phyloP scores from a whole-genome alignment of 2,113 vertebrate genomes.

The Phyllopteryx taeniolatus region DNA sequence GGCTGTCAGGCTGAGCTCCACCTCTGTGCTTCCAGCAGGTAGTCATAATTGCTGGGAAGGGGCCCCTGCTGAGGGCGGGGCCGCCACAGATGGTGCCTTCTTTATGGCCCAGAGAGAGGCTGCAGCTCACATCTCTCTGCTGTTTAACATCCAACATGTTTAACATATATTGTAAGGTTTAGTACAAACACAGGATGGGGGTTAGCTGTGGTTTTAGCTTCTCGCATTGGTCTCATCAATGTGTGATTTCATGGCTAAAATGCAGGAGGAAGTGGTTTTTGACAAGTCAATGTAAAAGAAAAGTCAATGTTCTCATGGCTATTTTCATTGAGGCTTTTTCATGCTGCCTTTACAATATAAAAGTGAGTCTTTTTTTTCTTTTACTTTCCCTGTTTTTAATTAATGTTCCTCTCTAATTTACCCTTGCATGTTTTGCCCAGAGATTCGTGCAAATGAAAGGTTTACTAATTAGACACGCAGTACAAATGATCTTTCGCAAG shows the following conservation, averaged over 20 bases:
- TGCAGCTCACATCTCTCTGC: conserved; percentile 34
- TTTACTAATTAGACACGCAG: conserved; percentile 79
- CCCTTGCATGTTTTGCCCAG: conserved; percentile 70
- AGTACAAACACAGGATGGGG: conserved; percentile 25
- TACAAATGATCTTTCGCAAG: conserved; percentile 80
- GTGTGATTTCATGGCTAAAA: conserved; percentile 71
- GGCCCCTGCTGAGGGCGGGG: conserved; percentile 48
- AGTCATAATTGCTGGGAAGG: conserved; percentile 40
- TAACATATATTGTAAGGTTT: not conserved
- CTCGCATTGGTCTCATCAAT: conserved; percentile 60
- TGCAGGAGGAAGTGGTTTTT: conserved; percentile 75
- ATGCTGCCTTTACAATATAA: conserved; percentile 27
- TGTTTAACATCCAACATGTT: not conserved
- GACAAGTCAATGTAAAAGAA: conserved; percentile 21
- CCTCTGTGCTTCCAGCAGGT: conserved; percentile 71
- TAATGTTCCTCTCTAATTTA: conserved; percentile 63
- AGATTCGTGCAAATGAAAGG: conserved; percentile 73
- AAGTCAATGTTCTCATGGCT: conserved; percentile 54
- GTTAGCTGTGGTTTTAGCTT: conserved; percentile 48
- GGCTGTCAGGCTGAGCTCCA: conserved; percentile 70
- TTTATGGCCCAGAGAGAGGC: conserved; percentile 22
- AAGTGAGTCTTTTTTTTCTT: conserved; percentile 48
- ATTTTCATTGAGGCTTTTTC: conserved; percentile 58
- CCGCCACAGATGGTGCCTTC: conserved; percentile 65
- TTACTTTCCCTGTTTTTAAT: conserved; percentile 46